A percentile compares a stretch with the other conserved stretches of the same genome.
Evolutionary conservation across 2,888 invertebrate species (phyloP).

Genomic region (Stenoptilia bipunctidactyla): DNA sequence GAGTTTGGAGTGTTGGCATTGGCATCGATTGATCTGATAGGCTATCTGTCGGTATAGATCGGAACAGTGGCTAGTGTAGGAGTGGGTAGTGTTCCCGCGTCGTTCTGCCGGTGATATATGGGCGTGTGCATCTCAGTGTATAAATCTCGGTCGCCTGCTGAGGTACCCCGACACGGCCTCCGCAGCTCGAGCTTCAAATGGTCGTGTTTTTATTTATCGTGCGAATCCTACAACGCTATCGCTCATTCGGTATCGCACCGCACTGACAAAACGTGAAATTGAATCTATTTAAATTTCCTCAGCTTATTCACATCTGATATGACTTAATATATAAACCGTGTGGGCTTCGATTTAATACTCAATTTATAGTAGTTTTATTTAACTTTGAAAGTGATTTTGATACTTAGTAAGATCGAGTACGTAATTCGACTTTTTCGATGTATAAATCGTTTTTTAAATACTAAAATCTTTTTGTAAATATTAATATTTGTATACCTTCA

Average conservation of each 20-base stretch:
- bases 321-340: too few species aligned
- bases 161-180: constrained; percentile 65
- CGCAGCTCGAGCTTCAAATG: constrained; percentile 62
- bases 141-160: constrained; percentile 71
- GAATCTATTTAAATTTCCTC: constrained; percentile 23
- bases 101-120: constrained; percentile 63
- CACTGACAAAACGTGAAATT: constrained; percentile 57
- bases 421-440: too few species aligned
- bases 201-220: constrained; percentile 72
- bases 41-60: constrained; percentile 48
- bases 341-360: too few species aligned
- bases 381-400: too few species aligned
- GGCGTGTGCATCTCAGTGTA: constrained; percentile 62
- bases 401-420: too few species aligned
- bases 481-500: constrained; percentile 27
- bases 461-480: constrained; percentile 33
- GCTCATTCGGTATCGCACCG: constrained; percentile 63
- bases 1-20: neutral
- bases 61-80: constrained; percentile 64
- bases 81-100: constrained; percentile 68
- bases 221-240: constrained; percentile 56
- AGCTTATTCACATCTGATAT: neutral
- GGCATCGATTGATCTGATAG: constrained; percentile 1
- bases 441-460: too few species aligned
- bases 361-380: too few species aligned